Evolutionary conservation across 2,797 vertebrate genomes (phyloP).

Genomic region (Typhlichthys subterraneus): DNA sequence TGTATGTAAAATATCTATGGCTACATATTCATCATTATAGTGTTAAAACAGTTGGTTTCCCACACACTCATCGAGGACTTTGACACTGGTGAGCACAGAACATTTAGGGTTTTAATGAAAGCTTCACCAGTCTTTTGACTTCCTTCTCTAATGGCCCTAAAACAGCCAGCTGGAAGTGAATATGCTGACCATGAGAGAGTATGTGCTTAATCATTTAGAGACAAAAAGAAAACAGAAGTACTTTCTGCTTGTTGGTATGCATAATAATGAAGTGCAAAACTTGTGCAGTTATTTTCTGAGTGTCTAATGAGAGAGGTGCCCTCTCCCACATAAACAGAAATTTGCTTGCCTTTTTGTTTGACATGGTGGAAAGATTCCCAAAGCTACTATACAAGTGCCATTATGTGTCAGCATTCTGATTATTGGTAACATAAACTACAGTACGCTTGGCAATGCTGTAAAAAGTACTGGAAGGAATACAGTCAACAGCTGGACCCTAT

Average conservation of each 20-base stretch:
- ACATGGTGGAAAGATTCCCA: no score
- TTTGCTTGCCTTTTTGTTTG: neutral
- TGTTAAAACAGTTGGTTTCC: no score
- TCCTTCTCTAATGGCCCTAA: conserved; percentile 54
- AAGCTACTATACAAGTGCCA: no score
- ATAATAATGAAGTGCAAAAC: conserved; percentile 67
- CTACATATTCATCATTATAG: no score
- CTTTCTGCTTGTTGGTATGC: conserved; percentile 56
- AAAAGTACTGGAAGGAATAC: conserved; percentile 47
- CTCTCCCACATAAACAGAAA: conserved; percentile 20
- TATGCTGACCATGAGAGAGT: conserved; percentile 44
- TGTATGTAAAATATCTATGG: no score
- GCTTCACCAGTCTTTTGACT: conserved; percentile 32
- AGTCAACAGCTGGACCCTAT: conserved; percentile 29
- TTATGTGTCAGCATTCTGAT: no score
- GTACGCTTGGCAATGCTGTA: conserved; percentile 22
- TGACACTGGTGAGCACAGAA: conserved; percentile 11
- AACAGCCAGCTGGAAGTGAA: conserved; percentile 59
- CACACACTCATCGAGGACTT: neutral
- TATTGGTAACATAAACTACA: no score
- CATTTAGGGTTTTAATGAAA: conserved; percentile 42
- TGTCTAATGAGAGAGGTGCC: conserved; percentile 71
- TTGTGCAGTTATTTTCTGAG: conserved; percentile 39
- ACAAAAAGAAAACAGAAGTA: conserved; percentile 24
- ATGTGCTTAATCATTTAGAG: conserved; percentile 59